These are phyloP conservation scores for Paralinhomoeus sp. DNA, from an alignment of 2,888 invertebrate genomes.

Conservation along the genomic window DNA sequence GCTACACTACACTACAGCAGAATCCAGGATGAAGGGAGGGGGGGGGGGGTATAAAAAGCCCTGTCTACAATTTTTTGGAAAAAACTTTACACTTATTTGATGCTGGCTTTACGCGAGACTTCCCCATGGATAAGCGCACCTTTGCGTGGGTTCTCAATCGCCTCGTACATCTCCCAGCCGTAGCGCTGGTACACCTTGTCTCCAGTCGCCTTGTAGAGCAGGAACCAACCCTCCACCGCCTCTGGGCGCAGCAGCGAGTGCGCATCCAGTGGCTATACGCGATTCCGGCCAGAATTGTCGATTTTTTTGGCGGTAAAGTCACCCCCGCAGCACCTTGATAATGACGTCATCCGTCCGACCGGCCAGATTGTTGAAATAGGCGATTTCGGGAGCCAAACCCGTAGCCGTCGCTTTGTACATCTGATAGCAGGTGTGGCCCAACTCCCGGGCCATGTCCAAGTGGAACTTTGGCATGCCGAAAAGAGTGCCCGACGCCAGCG, in stretches of 20 bases:
- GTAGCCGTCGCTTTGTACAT: slow-evolving; percentile 83
- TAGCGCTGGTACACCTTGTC: slow-evolving; percentile 79
- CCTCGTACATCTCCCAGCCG: slow-evolving; percentile 89
- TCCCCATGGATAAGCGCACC: too few relatives aligned
- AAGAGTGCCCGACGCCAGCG: slow-evolving; percentile 62
- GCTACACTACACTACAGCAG: too few relatives aligned
- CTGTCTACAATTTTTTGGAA: too few relatives aligned
- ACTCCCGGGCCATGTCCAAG: slow-evolving; percentile 38
- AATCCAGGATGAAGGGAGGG: too few relatives aligned
- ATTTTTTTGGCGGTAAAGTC: not conserved
- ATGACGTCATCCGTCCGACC: slow-evolving; percentile 32
- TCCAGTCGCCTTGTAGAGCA: slow-evolving; percentile 78
- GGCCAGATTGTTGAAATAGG: slow-evolving; percentile 64
- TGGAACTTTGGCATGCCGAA: slow-evolving; percentile 65
- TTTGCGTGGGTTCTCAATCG: slow-evolving; percentile 78
- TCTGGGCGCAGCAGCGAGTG: slow-evolving; percentile 86
- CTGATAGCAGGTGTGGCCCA: slow-evolving; percentile 72
- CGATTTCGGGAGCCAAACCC: slow-evolving; percentile 82
- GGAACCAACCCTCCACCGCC: slow-evolving; percentile 84
- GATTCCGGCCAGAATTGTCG: not conserved
- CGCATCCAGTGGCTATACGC: slow-evolving; percentile 59
- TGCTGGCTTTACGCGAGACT: too few relatives aligned
- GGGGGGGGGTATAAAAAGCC: too few relatives aligned
- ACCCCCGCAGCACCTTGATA: slow-evolving; percentile 27
- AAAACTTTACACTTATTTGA: too few relatives aligned